Percentiles rank a stretch among this genome's conserved stretches.
Conservation (phyloP, 2,797 vertebrate genomes). For the Poeciliopsis turneri region DNA sequence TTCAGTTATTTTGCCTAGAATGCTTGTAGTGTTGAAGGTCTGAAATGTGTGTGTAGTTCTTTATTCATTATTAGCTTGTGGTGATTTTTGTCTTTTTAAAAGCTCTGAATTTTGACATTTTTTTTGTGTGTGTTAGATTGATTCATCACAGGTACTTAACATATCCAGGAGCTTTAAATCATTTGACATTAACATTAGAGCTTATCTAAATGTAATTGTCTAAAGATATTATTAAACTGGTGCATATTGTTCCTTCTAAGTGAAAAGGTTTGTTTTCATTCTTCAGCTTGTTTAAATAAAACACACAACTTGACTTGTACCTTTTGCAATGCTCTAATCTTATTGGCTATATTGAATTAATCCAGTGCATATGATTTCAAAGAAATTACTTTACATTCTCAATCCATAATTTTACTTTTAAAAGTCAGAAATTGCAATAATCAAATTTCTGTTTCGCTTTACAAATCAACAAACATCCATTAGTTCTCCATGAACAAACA, state of each 20-base stretch:
- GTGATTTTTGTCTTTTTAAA: not conserved
- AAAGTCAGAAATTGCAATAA: slow-evolving; percentile 33
- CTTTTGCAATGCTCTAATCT: slow-evolving; percentile 22
- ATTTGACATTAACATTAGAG: not conserved
- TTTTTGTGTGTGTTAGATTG: slow-evolving; percentile 63
- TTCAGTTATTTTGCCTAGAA: not conserved
- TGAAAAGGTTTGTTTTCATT: slow-evolving; percentile 16
- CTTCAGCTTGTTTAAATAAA: slow-evolving; percentile 7
- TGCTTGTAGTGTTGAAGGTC: not conserved
- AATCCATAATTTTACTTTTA: slow-evolving; percentile 20
- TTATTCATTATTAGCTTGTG: not conserved
- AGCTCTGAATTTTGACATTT: not conserved
- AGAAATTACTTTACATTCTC: slow-evolving; percentile 24
- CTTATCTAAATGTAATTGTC: slow-evolving; percentile 33
- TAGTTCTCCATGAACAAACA: slow-evolving; percentile 52
- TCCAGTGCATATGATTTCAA: slow-evolving; percentile 11
- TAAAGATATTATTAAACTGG: slow-evolving; percentile 14
- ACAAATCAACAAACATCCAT: slow-evolving; percentile 61
- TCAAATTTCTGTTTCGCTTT: slow-evolving; percentile 44
- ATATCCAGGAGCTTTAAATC: slow-evolving; percentile 66
- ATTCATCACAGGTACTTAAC: slow-evolving; percentile 71
- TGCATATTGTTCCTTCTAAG: slow-evolving; percentile 42
- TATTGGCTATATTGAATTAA: slow-evolving; percentile 19
- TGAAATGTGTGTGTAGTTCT: not conserved
- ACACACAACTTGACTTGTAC: slow-evolving; percentile 30